A percentile compares a stretch with the other conserved stretches of the same genome.
Conservation (phyloP, 2,797 vertebrate genomes). For the Gymnothorax reevesii region DNA sequence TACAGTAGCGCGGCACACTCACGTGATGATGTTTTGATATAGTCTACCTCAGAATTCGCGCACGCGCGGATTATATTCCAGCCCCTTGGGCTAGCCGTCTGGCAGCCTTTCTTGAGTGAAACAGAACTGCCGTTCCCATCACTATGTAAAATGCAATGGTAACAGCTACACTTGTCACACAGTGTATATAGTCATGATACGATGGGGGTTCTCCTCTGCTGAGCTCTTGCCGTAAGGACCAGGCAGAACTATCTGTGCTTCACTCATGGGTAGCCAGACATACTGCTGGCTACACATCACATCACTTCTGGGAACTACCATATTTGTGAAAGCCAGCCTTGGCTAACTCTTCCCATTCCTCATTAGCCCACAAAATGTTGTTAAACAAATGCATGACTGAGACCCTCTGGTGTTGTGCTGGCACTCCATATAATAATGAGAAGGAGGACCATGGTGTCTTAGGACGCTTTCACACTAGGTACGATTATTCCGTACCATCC, state of each 20-base stretch:
- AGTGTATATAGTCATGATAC: neutral
- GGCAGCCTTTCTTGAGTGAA: too few relatives aligned
- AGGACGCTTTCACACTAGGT: neutral
- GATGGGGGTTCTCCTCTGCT: neutral
- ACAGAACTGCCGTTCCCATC: too few relatives aligned
- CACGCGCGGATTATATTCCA: too few relatives aligned
- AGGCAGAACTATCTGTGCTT: neutral
- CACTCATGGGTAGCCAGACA: neutral
- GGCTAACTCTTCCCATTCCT: neutral
- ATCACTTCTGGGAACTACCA: neutral
- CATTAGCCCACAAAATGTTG: neutral
- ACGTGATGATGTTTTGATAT: too few relatives aligned
- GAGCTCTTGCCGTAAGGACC: neutral
- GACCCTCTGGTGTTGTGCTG: neutral
- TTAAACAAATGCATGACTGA: neutral
- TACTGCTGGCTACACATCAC: neutral
- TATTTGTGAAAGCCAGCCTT: neutral
- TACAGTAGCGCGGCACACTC: too few relatives aligned
- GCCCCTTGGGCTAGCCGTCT: too few relatives aligned
- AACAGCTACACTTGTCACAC: neutral
- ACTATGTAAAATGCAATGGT: neutral
- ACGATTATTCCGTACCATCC: too few relatives aligned
- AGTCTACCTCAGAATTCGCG: too few relatives aligned
- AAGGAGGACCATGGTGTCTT: neutral
- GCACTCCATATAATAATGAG: neutral